Evolutionary conservation across 2,113 vertebrate genomes (phyloP).

Genomic region (Egretta garzetta): DNA sequence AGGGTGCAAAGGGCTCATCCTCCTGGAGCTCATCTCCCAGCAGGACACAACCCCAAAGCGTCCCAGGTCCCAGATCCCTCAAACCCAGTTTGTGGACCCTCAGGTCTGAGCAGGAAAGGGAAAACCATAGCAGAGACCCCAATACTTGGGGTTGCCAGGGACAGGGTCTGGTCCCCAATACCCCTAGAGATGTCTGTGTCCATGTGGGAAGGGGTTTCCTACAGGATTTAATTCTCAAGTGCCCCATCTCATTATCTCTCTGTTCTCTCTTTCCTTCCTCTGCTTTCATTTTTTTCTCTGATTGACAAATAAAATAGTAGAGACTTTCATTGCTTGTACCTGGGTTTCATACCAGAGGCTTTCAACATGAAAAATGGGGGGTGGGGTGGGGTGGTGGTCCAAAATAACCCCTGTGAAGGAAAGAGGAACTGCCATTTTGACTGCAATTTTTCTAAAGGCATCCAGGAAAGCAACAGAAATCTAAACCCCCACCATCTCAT

Average conservation of each 20-base stretch:
- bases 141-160: neutral
- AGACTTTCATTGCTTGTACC: neutral
- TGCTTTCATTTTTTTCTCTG: neutral
- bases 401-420: neutral
- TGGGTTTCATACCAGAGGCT: neutral
- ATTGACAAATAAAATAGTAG: neutral
- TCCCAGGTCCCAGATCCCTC: neutral
- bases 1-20: neutral
- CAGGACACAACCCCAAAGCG: neutral
- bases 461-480: neutral
- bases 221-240: neutral
- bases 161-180: neutral
- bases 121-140: neutral
- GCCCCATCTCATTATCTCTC: neutral
- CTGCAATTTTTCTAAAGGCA: neutral
- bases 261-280: neutral
- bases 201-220: neutral
- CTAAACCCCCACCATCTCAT: neutral
- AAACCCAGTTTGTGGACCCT: neutral
- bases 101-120: neutral
- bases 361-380: neutral
- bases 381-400: rapidly evolving
- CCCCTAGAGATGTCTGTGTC: neutral
- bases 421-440: neutral
- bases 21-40: neutral